phyloP scores from a whole-genome alignment of 1,140 invertebrate species.

The Parapsyche elsis region DNA sequence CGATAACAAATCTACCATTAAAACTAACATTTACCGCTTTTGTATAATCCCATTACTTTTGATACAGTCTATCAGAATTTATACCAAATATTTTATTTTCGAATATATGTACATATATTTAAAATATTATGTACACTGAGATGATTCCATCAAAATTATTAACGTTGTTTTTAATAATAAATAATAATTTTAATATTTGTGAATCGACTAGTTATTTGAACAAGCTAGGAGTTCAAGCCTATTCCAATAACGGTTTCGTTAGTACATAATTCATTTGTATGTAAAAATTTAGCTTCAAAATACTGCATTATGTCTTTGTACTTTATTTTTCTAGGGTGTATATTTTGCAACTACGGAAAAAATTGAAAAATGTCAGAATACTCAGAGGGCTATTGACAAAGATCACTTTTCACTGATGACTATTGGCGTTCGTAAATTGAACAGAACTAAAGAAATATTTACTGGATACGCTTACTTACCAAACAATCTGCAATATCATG shows the following conservation, averaged over 20 bases:
- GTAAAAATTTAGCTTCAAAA: neutral
- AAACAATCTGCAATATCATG: slow-evolving; percentile 1
- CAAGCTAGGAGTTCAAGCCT: neutral
- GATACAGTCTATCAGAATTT: no score
- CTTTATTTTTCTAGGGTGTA: neutral
- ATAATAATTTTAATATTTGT: neutral
- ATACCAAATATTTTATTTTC: no score
- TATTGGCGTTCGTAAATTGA: neutral
- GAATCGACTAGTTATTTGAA: neutral
- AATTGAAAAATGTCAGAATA: slow-evolving; percentile 7
- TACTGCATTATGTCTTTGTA: neutral
- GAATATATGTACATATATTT: no score
- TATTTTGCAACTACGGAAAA: slow-evolving; percentile 11
- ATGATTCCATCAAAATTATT: no score
- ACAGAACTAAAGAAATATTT: slow-evolving; percentile 16
- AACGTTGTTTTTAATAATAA: no score
- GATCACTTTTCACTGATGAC: neutral
- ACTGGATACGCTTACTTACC: neutral
- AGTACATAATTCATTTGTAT: neutral
- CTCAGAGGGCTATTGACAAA: neutral
- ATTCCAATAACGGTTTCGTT: neutral
- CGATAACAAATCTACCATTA: no score
- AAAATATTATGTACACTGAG: no score
- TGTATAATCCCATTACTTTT: no score
- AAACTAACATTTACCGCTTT: no score